Evolutionary conservation across 2,113 vertebrate species (phyloP).

Genomic region (Zeus faber): DNA sequence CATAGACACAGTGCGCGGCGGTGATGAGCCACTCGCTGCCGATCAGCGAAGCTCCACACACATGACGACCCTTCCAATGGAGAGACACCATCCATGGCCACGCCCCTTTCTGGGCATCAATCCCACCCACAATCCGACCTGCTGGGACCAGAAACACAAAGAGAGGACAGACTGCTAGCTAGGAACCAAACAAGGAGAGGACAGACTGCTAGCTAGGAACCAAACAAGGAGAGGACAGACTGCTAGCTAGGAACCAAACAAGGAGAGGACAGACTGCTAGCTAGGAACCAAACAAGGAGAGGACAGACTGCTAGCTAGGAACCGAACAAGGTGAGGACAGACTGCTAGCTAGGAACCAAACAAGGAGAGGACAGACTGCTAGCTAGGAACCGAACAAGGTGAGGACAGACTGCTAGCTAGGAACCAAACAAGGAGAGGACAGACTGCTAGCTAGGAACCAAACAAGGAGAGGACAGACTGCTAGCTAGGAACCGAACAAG

Average conservation of each 20-base stretch:
- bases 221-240: neutral
- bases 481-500: too few species aligned
- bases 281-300: neutral
- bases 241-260: too few species aligned
- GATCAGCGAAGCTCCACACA: slow-evolving; percentile 85
- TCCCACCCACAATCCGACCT: slow-evolving; percentile 80
- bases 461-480: neutral
- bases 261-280: neutral
- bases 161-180: neutral
- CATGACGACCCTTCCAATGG: slow-evolving; percentile 52
- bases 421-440: neutral
- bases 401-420: neutral
- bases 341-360: neutral
- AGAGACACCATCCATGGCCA: slow-evolving; percentile 92
- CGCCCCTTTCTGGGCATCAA: slow-evolving; percentile 70
- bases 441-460: neutral
- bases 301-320: neutral
- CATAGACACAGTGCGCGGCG: slow-evolving; percentile 89
- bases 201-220: too few species aligned
- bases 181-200: neutral
- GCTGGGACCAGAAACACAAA: neutral
- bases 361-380: neutral
- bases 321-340: neutral
- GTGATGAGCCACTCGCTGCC: slow-evolving; percentile 85
- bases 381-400: neutral